Evolutionary conservation across 2,113 vertebrate species (phyloP).

Genomic region (Anguilla rostrata): DNA sequence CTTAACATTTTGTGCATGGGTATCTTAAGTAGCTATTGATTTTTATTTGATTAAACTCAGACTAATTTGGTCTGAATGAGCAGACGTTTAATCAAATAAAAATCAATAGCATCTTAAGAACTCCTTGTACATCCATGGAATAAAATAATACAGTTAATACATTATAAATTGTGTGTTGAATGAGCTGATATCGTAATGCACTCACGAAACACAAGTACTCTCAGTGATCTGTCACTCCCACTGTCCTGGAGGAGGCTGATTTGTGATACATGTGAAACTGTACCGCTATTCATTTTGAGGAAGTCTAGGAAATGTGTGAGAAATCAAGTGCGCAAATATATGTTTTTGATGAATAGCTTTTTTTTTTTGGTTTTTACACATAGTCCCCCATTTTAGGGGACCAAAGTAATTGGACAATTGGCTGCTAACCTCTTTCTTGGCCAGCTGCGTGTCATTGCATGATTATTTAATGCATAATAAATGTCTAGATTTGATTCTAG

Average conservation of each 20-base stretch:
- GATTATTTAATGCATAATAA: too few species aligned
- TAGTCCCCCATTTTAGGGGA: too few species aligned
- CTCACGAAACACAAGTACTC: conserved; percentile 51
- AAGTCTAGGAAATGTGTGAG: too few species aligned
- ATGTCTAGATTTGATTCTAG: too few species aligned
- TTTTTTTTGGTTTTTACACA: too few species aligned
- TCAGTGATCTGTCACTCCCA: conserved; percentile 56
- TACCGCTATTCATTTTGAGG: conserved; percentile 32
- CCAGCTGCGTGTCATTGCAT: too few species aligned
- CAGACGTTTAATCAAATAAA: conserved; percentile 79
- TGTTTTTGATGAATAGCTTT: too few species aligned
- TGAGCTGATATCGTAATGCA: conserved; percentile 62
- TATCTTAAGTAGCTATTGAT: conserved; percentile 76
- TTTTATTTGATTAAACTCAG: conserved; percentile 78
- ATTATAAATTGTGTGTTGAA: conserved; percentile 69
- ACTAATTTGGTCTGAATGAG: conserved; percentile 79
- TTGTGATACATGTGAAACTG: conserved; percentile 51
- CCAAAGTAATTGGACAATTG: too few species aligned
- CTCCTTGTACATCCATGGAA: conserved; percentile 66
- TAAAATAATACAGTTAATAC: conserved; percentile 61
- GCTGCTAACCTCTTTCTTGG: too few species aligned
- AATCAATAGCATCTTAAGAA: conserved; percentile 76
- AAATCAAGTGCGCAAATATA: too few species aligned
- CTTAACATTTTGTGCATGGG: conserved; percentile 59
- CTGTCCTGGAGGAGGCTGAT: conserved; percentile 50